Base-by-base conservation (phyloP, 2,113 vertebrate genomes). In the Gallinago media region DNA sequence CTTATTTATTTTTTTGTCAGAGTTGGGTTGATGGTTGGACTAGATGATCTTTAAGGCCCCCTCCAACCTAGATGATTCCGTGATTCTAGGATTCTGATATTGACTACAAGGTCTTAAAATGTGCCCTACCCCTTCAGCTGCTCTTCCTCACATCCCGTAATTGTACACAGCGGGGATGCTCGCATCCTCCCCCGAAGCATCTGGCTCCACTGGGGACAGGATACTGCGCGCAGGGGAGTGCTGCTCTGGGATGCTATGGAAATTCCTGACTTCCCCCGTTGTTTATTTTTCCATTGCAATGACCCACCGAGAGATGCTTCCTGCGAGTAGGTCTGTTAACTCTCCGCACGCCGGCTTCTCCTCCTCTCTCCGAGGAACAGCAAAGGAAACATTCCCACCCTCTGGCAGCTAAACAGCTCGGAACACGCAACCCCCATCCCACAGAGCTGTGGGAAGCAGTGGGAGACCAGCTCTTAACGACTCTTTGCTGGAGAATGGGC, bases 241-340 rank as follows among this genome's bases (percentile, higher is more conserved):
- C 67, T 94, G 47, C 4, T 83, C 89, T 80, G 81, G 59, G 93
- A 85, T 92, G 79, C 75, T 84, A 13, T 92, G 90, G 91, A 75
- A 96, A 95, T 95, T 94, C 79, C 82, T 86, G 75, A 80, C 87
- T 96, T 94, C 92, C 88, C 1, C 12, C 84, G 63, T 25, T 95
- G 85, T 95, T 97, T 95, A 67, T 94, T 95, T 96, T 96, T 77
- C 85, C 90, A 92, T 40, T 93, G 80, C 79, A 94, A 23, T 34
- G 56, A 92, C 81, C 95, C 85, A 92, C 52, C 63, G 93, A 77
- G 78, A 86, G 88, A 94, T 94, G 88, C 72, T 88, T 93, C 88
- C 85, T 84, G 79, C 75, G 47, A 74, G 67, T 26, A 83, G n/a
- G 9, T 55, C 54, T 76, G 20, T 95, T 96, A 95, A 96, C 94